A percentile compares a stretch with the other conserved stretches of the same genome.
Conservation (phyloP, 2,888 invertebrate species). For the Lepidocyrtinus sp. region DNA sequence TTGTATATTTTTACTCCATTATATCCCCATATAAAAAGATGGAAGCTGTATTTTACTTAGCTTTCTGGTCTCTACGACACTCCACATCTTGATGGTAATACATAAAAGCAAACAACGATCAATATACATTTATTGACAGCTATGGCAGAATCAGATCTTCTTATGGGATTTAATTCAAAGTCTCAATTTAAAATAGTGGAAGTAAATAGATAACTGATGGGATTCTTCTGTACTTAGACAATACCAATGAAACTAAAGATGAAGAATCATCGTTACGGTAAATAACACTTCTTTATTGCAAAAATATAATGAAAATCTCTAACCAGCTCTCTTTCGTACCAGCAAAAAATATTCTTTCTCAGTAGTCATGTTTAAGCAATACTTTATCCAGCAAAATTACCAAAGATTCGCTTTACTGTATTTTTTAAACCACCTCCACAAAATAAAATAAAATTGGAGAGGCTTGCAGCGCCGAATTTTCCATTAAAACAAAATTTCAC, state of each 20-base stretch:
- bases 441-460: no score
- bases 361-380: no score
- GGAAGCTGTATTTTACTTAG: background rate
- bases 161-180: slow-evolving; percentile 58
- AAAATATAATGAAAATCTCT: slow-evolving; percentile 37
- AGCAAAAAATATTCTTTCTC: background rate
- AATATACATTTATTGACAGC: slow-evolving; percentile 59
- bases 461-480: no score
- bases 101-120: slow-evolving; percentile 60
- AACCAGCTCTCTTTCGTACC: background rate
- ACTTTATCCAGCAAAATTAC: no score
- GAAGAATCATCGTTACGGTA: slow-evolving; percentile 50
- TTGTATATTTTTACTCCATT: background rate
- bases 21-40: background rate
- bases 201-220: slow-evolving; percentile 61
- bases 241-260: slow-evolving; percentile 10
- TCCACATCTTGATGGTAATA: slow-evolving; percentile 27
- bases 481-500: no score
- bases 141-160: slow-evolving; percentile 44
- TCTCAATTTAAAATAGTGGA: slow-evolving; percentile 53
- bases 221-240: slow-evolving; percentile 43
- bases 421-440: no score
- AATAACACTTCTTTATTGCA: slow-evolving; percentile 31
- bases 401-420: no score
- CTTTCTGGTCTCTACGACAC: background rate